These are phyloP conservation scores for Microcebus tavaratra DNA, from an alignment of 2,113 vertebrate species.

Conservation along the genomic window DNA sequence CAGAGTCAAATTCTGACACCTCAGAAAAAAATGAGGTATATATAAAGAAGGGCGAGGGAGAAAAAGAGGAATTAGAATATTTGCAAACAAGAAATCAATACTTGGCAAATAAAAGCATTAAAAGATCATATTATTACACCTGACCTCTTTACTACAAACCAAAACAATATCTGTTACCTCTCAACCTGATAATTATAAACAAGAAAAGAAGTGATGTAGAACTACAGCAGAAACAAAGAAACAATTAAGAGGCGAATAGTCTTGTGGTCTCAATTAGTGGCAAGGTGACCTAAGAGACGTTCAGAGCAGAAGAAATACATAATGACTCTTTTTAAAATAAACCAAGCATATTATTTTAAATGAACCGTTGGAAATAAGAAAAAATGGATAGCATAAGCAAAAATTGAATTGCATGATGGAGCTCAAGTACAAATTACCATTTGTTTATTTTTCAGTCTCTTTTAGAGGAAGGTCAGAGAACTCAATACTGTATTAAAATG, in stretches of 20 bases:
- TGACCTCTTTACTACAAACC: not conserved
- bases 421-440: conserved; percentile 60
- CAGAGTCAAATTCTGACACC: not conserved
- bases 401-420: conserved; percentile 68
- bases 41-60: not conserved
- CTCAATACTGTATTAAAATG: conserved; percentile 65
- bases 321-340: conserved; percentile 70
- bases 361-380: conserved; percentile 58
- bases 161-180: conserved; percentile 61
- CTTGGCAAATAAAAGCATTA: not conserved
- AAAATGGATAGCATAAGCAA: conserved; percentile 48
- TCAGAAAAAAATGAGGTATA: conserved; percentile 7
- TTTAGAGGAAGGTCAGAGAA: conserved; percentile 62
- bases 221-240: conserved; percentile 47
- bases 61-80: not conserved
- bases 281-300: conserved; percentile 68
- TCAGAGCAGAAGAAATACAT: conserved; percentile 57
- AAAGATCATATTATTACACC: conserved; percentile 44
- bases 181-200: conserved; percentile 54
- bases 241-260: conserved; percentile 75
- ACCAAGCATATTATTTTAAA: conserved; percentile 71
- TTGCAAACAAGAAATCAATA: conserved; percentile 44
- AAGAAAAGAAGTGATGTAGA: conserved; percentile 60
- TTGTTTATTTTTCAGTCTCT: conserved; percentile 66
- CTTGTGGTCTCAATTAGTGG: conserved; percentile 66